These are phyloP conservation scores for Hypotaenidia philippensis DNA, from an alignment of 2,797 vertebrate genomes.

Conservation along the genomic window DNA sequence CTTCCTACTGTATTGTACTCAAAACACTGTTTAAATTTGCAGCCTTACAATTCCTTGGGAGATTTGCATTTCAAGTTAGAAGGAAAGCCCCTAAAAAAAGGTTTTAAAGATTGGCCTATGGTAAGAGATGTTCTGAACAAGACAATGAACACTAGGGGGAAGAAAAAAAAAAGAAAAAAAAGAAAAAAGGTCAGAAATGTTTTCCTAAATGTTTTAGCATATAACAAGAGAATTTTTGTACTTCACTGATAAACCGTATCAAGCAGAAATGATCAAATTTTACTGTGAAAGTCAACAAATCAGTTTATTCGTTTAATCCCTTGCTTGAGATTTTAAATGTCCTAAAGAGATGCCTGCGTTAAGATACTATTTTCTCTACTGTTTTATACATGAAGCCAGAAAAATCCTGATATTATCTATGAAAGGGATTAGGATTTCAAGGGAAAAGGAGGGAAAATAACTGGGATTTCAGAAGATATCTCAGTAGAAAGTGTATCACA, in stretches of 20 bases:
- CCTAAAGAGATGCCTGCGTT: neutral
- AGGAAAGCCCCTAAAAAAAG: neutral
- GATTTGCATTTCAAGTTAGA: neutral
- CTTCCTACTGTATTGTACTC: neutral
- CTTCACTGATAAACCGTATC: neutral
- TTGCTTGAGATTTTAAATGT: neutral
- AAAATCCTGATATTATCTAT: neutral
- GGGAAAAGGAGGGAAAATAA: neutral
- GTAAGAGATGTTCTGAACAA: neutral
- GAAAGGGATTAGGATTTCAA: neutral
- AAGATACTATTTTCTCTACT: neutral
- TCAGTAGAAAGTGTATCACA: neutral
- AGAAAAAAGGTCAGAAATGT: neutral
- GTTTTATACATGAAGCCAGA: neutral
- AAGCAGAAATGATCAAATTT: neutral
- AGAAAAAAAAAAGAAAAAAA: too few relatives aligned
- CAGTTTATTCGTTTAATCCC: neutral
- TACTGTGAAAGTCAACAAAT: neutral
- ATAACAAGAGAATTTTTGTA: neutral
- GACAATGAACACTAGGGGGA: neutral
- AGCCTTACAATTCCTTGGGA: neutral
- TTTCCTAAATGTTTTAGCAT: neutral
- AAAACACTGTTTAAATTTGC: neutral
- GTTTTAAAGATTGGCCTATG: neutral
- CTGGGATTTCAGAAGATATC: neutral